Evolutionary conservation across 2,113 vertebrate species (phyloP).

Genomic region (Glareola pratincola): DNA sequence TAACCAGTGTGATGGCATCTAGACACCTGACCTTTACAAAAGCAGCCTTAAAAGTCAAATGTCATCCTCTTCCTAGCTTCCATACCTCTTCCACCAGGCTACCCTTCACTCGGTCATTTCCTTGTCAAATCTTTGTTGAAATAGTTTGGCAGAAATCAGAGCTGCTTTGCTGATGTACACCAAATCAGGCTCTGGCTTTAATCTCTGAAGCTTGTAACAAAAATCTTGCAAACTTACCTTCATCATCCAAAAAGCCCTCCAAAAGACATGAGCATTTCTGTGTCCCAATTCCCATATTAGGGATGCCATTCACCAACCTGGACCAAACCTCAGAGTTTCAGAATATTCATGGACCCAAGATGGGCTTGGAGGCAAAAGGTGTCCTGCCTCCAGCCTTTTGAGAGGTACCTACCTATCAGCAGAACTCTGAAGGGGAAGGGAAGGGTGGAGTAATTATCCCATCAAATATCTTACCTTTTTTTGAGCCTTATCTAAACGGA

Average conservation of each 20-base stretch:
- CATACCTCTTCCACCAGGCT: background rate
- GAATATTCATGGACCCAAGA: background rate
- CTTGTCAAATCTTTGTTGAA: background rate
- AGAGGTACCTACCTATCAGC: background rate
- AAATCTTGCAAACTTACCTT: background rate
- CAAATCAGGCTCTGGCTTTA: background rate
- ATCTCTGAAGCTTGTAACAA: background rate
- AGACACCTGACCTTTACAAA: background rate
- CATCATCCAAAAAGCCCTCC: background rate
- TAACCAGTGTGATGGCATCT: background rate
- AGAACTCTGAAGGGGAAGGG: background rate
- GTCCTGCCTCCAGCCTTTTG: background rate
- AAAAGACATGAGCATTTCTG: background rate
- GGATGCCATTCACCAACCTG: background rate
- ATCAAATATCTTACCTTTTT: background rate
- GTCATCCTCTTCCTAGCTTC: background rate
- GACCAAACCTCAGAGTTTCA: background rate
- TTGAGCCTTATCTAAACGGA: background rate
- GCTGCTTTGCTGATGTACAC: background rate
- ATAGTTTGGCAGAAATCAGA: background rate
- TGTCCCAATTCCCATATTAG: background rate
- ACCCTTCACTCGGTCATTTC: background rate
- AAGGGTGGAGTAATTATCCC: background rate
- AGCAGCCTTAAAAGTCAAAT: background rate
- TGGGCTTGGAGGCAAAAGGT: background rate